Evolutionary conservation across 2,113 vertebrate genomes (phyloP).

Genomic region (Amazona guildingii): DNA sequence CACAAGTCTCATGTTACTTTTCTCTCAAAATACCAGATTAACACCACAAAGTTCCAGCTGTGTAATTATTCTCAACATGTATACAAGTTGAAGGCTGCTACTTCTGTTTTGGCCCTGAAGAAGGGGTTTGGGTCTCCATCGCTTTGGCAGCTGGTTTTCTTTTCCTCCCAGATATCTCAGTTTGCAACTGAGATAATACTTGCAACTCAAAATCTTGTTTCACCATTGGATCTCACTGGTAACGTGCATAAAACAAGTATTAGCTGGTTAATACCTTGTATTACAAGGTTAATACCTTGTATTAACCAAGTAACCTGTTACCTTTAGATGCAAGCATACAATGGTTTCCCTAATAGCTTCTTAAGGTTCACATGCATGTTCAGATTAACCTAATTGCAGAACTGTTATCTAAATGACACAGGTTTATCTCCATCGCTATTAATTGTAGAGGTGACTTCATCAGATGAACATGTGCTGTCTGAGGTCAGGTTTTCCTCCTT

Average conservation of each 20-base stretch:
- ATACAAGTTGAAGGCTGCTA: background rate
- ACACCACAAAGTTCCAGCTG: background rate
- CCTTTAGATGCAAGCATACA: background rate
- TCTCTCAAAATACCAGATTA: background rate
- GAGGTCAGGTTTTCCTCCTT: background rate
- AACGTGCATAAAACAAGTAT: background rate
- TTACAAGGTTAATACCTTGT: background rate
- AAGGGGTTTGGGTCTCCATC: background rate
- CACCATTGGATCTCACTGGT: background rate
- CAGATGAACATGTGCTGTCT: background rate
- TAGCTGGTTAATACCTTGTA: background rate
- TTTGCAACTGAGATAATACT: background rate
- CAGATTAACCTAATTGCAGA: constrained; percentile 20
- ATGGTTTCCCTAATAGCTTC: background rate
- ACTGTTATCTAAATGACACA: background rate
- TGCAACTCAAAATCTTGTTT: background rate
- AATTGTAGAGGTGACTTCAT: background rate
- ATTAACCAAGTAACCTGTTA: background rate
- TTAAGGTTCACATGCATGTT: background rate
- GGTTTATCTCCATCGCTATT: constrained; percentile 4
- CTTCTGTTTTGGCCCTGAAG: background rate
- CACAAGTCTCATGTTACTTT: background rate
- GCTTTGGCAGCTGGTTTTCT: background rate
- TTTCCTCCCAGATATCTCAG: background rate
- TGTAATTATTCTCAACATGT: background rate